Percentiles rank a stretch among this genome's conserved stretches.
phyloP scores from a whole-genome alignment of 2,888 invertebrate genomes.

The Hoplodrina blanda region DNA sequence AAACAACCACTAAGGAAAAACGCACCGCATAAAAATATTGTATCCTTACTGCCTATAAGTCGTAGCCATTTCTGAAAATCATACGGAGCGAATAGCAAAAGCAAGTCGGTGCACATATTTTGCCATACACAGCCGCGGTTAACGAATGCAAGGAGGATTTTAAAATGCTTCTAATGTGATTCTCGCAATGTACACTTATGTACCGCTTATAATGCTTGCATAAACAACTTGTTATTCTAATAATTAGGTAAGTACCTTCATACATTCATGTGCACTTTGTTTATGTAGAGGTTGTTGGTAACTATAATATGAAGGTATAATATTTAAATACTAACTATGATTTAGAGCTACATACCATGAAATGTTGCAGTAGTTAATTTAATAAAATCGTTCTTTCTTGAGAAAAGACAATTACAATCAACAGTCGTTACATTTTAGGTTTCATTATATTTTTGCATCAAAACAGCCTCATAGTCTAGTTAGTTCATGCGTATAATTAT shows the following conservation, averaged over 20 bases:
- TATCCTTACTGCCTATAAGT: slow-evolving; percentile 87
- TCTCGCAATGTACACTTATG: slow-evolving; percentile 85
- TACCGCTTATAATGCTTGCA: slow-evolving; percentile 75
- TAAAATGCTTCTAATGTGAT: slow-evolving; percentile 86
- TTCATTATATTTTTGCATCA: too few relatives aligned
- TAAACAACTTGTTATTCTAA: slow-evolving; percentile 68
- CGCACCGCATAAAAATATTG: slow-evolving; percentile 89
- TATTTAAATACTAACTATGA: too few relatives aligned
- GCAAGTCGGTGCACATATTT: slow-evolving; percentile 87
- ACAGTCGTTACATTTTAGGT: too few relatives aligned
- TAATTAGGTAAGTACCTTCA: slow-evolving; percentile 5
- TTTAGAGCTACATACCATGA: too few relatives aligned
- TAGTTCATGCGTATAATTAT: too few relatives aligned
- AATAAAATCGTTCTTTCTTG: too few relatives aligned
- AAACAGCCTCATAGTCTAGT: too few relatives aligned
- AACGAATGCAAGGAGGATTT: slow-evolving; percentile 89
- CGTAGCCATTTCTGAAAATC: slow-evolving; percentile 90
- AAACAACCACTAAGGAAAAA: slow-evolving; percentile 87
- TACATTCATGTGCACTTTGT: background rate
- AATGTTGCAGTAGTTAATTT: too few relatives aligned
- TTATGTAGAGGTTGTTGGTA: background rate
- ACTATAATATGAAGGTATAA: too few relatives aligned
- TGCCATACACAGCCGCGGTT: slow-evolving; percentile 85
- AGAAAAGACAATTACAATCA: too few relatives aligned
- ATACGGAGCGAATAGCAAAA: slow-evolving; percentile 87